Evolutionary conservation across 1,140 invertebrate species (phyloP), one percentile per base, ranked within the genome.

Genomic region (Drosophila insularis): DNA sequence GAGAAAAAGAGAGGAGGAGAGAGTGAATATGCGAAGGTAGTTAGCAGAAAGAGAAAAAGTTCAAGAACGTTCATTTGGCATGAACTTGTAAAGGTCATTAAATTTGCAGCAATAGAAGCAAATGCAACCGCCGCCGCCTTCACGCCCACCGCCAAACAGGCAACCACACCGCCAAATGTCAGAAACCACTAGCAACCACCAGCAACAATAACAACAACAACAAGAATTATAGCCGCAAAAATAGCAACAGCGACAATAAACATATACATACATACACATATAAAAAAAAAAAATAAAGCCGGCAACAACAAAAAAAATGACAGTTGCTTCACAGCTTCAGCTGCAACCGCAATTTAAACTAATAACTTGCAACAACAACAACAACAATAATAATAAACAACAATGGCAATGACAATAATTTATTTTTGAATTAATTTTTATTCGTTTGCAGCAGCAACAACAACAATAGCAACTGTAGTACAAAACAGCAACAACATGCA

Each of bases 401-500:
- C 73, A 81, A 78, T 81, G 81, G 67, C 81, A 87, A 87, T 86
- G 82, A 81, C 81, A 87, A 86, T 81, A 86, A 86, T 87, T 82
- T 82, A 87, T 86, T 79, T 86, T 76, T 87, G 79, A 86, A 87
- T 87, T 81, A 79, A 87, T 79, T 86, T 87, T 86, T 76, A 86
- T 86, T 86, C 71, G 71, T 78, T 54, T 87, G 64, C 56, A 72
- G 43, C 62, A 75, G 46, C 65, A 74, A 67, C 63, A 75, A 68
- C 43, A 74, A 67, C 56, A 75, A 68, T 43, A 68, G 32, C 58
- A 70, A 61, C 19, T 56, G 31, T 40, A 43, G 43, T 58, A 62
- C 35, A 71, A 61, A 43, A 40, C 71, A 71, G 74, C 81, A 86
- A 73, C 66, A 64, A 43, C 40, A 74, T 74, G 78, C 81, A 86